These are phyloP conservation scores for Tribolium freemani DNA, from an alignment of 2,888 invertebrate genomes.

Conservation along the genomic window DNA sequence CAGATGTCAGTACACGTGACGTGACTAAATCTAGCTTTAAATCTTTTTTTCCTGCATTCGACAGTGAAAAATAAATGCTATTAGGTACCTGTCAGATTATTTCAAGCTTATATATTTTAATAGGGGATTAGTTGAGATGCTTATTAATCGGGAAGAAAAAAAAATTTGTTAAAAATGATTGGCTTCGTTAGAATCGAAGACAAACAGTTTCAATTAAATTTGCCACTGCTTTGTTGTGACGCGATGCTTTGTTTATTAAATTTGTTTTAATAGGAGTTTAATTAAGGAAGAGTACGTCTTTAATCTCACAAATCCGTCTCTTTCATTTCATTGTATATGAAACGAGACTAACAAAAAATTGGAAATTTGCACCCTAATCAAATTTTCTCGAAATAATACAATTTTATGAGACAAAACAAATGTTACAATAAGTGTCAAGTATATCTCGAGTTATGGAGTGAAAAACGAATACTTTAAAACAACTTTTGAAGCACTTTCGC, in stretches of 20 bases:
- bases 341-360: not conserved
- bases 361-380: too few relatives aligned
- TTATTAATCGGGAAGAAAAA: not conserved
- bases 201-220: constrained; percentile 6
- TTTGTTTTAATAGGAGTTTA: constrained; percentile 8
- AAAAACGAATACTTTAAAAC: not conserved
- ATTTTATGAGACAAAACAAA: too few relatives aligned
- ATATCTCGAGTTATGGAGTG: not conserved
- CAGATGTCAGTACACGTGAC: not conserved
- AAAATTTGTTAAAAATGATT: not conserved
- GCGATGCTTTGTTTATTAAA: constrained; percentile 13
- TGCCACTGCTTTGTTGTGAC: not conserved
- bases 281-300: constrained; percentile 1
- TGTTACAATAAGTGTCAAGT: not conserved
- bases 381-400: too few relatives aligned
- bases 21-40: constrained; percentile 17
- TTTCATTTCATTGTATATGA: not conserved
- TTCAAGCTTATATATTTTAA: constrained; percentile 19
- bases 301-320: not conserved
- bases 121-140: not conserved
- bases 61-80: constrained; percentile 23
- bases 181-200: not conserved
- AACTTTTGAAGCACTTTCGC: too few relatives aligned
- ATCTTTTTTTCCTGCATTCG: constrained; percentile 6
- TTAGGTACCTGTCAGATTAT: constrained; percentile 28